These are phyloP conservation scores for Centruroides sculpturatus DNA, from an alignment of 1,140 invertebrate species.

Conservation along the genomic window DNA sequence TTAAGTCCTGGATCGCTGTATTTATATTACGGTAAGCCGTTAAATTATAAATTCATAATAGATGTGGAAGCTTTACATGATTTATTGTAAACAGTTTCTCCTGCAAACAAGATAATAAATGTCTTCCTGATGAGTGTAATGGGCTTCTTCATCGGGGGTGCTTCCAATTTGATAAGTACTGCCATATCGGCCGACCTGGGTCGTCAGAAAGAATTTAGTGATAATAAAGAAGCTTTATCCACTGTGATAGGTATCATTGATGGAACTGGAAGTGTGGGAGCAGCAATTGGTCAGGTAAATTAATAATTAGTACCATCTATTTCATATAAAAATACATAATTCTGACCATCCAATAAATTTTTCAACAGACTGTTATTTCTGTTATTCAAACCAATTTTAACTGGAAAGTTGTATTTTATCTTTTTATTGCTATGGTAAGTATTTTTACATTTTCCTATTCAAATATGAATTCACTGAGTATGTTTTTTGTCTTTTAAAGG, in stretches of 20 bases:
- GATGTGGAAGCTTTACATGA: background rate
- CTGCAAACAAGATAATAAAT: slow-evolving; percentile 45
- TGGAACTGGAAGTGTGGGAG: slow-evolving; percentile 86
- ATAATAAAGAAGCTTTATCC: slow-evolving; percentile 71
- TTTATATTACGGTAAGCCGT: slow-evolving; percentile 6
- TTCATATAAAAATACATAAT: background rate
- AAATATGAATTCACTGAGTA: background rate
- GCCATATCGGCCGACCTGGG: slow-evolving; percentile 87
- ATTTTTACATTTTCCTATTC: background rate
- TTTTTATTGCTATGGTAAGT: slow-evolving; percentile 14
- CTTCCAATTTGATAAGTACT: slow-evolving; percentile 68
- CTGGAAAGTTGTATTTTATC: slow-evolving; percentile 14
- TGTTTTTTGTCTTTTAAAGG: slow-evolving; percentile 5
- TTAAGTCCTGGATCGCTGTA: slow-evolving; percentile 4
- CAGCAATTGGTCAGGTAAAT: slow-evolving; percentile 56
- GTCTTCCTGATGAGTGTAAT: slow-evolving; percentile 25
- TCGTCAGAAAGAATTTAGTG: slow-evolving; percentile 64
- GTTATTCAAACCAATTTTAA: slow-evolving; percentile 7
- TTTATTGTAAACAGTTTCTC: slow-evolving; percentile 30
- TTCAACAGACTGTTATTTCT: slow-evolving; percentile 8
- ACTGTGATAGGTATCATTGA: slow-evolving; percentile 94
- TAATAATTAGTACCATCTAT: background rate
- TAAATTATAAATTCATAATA: background rate
- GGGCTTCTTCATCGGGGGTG: slow-evolving; percentile 32
- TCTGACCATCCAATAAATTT: background rate